phyloP scores from a whole-genome alignment of 2,797 vertebrate genomes.

The Mormyrops attenuatus region DNA sequence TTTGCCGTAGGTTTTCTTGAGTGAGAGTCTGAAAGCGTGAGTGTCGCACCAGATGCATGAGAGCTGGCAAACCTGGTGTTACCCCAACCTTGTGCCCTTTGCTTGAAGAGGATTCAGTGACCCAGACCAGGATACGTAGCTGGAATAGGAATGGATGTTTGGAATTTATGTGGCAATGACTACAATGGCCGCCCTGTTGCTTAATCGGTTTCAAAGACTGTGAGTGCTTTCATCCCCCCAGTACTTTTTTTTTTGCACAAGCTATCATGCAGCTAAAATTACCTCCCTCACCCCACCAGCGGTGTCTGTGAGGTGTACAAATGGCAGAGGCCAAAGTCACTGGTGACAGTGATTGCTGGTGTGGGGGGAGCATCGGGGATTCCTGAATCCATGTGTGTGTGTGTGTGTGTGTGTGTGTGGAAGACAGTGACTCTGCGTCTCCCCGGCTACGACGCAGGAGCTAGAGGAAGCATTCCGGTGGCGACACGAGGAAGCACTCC shows the following conservation, averaged over 20 bases:
- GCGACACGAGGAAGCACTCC: constrained; percentile 6
- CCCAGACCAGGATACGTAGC: background rate
- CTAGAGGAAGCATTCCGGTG: background rate
- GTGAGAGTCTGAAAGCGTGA: background rate
- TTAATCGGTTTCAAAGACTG: background rate
- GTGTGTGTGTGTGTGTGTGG: background rate
- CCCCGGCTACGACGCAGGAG: background rate
- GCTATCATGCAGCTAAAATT: background rate
- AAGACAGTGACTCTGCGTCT: background rate
- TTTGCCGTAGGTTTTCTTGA: background rate
- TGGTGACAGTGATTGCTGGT: background rate
- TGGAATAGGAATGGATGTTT: background rate
- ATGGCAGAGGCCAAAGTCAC: background rate
- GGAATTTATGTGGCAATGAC: background rate
- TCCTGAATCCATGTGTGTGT: background rate
- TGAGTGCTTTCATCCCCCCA: background rate
- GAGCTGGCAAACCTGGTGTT: background rate
- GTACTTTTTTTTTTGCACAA: background rate
- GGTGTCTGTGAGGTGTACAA: background rate
- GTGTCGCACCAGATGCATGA: background rate
- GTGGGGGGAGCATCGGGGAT: background rate
- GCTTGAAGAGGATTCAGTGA: background rate
- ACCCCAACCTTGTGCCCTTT: background rate
- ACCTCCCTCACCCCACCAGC: background rate
- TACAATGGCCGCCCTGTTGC: background rate